Base-by-base conservation (phyloP, 2,888 invertebrate species). In the Synanthedon tipuliformis region DNA sequence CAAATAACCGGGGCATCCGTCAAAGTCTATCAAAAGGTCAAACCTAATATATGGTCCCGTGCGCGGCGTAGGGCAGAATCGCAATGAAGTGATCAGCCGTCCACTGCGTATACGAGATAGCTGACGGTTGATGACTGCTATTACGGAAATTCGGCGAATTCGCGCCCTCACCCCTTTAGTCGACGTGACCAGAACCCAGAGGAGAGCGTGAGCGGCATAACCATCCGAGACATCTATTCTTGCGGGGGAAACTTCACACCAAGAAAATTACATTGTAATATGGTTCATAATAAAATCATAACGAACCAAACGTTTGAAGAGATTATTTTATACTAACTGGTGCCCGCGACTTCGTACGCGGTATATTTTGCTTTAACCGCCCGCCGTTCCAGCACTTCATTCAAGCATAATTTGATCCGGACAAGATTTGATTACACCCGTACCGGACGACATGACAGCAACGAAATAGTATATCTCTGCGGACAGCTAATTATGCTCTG, bases 101-200 rank as follows among this genome's bases (percentile, higher is more conserved):
- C 55, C 60, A 55, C 27, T 18, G 23, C 16, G 40, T 41, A 53
- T 27, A 27, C 27, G 54, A 64, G 61, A 62, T 64, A 63, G 62
- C 66, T 66, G 66, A 62, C 64, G 67, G 57, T 63, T 73, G 74
- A 79, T 78, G 79, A 75, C 69, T 71, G 66, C 66, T 67, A 75
- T 81, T 78, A 78, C 51, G 68, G 68, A 73, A 77, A 79, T 77
- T 80, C 70, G 66, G 68, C 63, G 68, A 76, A 78, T 80, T 80
- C 75, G 72, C 73, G 68, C 65, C 72, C 71, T 77, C 72, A 78
- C 78, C 79, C 80, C 75, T 82, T 80, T 69, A 64, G 58, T 56
- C 57, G 63, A 81, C 82, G 82, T 82, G 81, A 81, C 73, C 69
- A 61, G 80, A 62, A 62, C 65, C 55, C 61, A 59, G 64, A 71